Evolutionary conservation across 2,113 vertebrate genomes (phyloP).

Genomic region (Clarias macrocephalus): DNA sequence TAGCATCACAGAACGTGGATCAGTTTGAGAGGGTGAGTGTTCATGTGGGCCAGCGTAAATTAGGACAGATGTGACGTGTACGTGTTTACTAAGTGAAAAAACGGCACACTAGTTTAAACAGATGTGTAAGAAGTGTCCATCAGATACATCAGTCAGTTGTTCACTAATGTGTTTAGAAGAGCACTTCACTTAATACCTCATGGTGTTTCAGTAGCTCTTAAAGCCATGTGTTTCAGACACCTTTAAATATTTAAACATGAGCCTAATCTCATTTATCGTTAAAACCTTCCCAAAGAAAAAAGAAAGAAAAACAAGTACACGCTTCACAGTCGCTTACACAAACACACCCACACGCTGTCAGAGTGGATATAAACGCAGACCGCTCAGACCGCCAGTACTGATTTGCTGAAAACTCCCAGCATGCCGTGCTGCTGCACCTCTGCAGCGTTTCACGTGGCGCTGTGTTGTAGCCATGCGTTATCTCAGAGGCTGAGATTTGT

Average conservation of each 20-base stretch:
- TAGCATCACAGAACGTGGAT: not conserved
- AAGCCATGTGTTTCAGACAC: not conserved
- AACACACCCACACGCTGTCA: conserved; percentile 11
- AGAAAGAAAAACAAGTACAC: not conserved
- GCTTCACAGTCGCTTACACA: conserved; percentile 4
- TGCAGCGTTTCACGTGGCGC: not conserved
- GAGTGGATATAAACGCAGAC: not conserved
- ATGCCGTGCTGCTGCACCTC: not conserved
- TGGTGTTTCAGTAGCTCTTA: not conserved
- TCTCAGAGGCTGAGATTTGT: not conserved
- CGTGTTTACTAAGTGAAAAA: conserved; percentile 1
- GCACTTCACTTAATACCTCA: not conserved
- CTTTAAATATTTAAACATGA: not conserved
- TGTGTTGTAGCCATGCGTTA: not conserved
- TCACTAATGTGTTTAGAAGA: conserved; percentile 1
- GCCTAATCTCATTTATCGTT: not conserved
- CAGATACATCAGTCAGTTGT: not conserved
- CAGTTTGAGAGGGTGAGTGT: not conserved
- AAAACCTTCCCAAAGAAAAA: not conserved
- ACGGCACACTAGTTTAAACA: not conserved
- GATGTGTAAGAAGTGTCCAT: too few relatives aligned
- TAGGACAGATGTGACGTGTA: not conserved
- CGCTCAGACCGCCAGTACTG: not conserved
- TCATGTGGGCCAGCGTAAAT: not conserved
- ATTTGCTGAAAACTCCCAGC: conserved; percentile 19